Percentiles rank a stretch among this genome's conserved stretches.
phyloP scores from a whole-genome alignment of 2,797 vertebrate genomes.

The Allobates femoralis region DNA sequence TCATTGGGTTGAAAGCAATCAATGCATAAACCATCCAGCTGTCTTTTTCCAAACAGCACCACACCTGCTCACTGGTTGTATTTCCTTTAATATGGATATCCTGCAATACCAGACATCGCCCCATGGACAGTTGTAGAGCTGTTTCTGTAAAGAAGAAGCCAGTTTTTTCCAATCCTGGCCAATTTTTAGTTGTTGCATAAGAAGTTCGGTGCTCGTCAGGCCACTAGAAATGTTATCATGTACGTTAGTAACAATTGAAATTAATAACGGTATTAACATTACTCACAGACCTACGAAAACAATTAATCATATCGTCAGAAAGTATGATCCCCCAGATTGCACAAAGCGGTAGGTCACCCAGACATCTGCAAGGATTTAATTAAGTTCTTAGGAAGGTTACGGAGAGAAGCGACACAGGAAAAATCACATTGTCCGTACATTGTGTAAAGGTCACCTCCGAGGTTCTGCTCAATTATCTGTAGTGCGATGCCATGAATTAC shows the following conservation, averaged over 20 bases:
- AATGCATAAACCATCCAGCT: no score
- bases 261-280: conserved; percentile 3
- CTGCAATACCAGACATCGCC: background rate
- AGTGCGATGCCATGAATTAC: background rate
- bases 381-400: conserved; percentile 38
- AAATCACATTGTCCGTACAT: conserved; percentile 20
- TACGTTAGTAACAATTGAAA: background rate
- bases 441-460: conserved; percentile 3
- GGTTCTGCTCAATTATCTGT: conserved; percentile 26
- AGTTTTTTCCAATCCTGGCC: background rate
- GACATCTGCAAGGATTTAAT: conserved; percentile 30
- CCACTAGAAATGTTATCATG: background rate
- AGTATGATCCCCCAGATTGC: background rate
- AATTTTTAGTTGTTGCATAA: background rate
- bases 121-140: background rate
- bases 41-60: background rate
- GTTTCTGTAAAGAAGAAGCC: background rate
- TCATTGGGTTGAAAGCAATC: no score
- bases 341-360: conserved; percentile 1
- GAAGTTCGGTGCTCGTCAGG: background rate
- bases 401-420: conserved; percentile 5
- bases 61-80: background rate
- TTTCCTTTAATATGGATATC: background rate
- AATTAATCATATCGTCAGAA: conserved; percentile 27
- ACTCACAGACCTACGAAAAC: background rate